Evolutionary conservation across 1,140 invertebrate genomes (phyloP), one percentile per base, ranked within the genome.

Genomic region (Homarus americanus): DNA sequence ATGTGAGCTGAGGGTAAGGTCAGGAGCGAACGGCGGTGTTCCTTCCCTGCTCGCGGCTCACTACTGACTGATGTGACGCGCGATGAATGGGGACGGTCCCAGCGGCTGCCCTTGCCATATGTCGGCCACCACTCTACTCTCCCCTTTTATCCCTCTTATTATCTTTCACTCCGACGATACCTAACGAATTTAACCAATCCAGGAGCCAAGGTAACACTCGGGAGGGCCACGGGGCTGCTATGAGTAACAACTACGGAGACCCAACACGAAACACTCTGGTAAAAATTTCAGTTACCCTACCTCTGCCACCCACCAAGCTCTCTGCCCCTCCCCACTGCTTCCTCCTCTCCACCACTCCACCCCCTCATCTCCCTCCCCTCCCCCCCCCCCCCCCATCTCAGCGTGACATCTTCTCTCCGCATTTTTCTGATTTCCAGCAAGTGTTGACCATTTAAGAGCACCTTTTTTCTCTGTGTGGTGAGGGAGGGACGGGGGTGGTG

Each of bases 351-450:
- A 28, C 63, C 63, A 28, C 63, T 49, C 78, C 34, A 83, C 34
- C 82, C 82, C 82, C 82, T 36, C 12, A 58, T 76, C 28, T 41
- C 72, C 73, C 49, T 63, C 72, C 84, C 72, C 69, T 36, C 36
- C 79, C 79, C 28, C 49, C 76, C 58, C 76, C 58, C 49, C 63
- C 40, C 66, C 28, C 75, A 38, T 90, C 87, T 76, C 87, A 90
- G 87, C 87, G 87, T 90, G 87, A 90, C 87, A 90, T 90, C 87
- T 90, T 76, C 87, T 90, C 87, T 78, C 80, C 87, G 82, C 87
- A 90, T 90, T 90, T 90, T 90, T 90, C 87, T 90, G 80, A 90
- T 84, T 90, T 90, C 87, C 80, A 83, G 69, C 87, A 83, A 90
- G 87, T 90, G 87, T 90, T 90, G 87, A 90, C 80, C 87, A 84